phyloP scores from a whole-genome alignment of 2,797 vertebrate species.

The Dallia pectoralis region DNA sequence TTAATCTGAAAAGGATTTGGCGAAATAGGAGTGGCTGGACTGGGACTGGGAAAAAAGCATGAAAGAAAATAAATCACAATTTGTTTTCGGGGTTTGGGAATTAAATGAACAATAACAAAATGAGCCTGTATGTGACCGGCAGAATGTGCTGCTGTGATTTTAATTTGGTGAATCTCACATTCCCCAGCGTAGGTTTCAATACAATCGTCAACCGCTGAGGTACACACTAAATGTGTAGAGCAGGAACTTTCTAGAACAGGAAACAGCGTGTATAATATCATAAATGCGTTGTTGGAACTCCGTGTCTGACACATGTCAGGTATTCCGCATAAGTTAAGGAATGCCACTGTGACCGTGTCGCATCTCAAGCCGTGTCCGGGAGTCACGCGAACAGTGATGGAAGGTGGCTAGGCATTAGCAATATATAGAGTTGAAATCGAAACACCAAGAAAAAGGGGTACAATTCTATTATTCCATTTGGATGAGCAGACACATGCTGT shows the following conservation, averaged over 20 bases:
- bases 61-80: conserved; percentile 18
- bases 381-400: no score
- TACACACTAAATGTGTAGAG: background rate
- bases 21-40: conserved; percentile 10
- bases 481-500: conserved; percentile 1
- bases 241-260: background rate
- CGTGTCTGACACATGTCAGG: no score
- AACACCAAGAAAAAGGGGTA: no score
- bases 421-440: no score
- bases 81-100: background rate
- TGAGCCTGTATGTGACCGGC: background rate
- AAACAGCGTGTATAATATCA: background rate
- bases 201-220: no score
- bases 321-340: no score
- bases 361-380: no score
- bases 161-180: no score
- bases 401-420: no score
- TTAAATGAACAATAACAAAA: background rate
- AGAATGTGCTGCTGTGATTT: background rate
- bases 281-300: background rate
- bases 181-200: no score
- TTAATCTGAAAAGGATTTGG: background rate
- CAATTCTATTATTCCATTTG: background rate
- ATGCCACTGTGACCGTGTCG: no score
- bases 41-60: conserved; percentile 22